Percentiles rank a stretch among this genome's conserved stretches.
Evolutionary conservation across 30 jellyfish, hydroid and myxozoan genomes (phyloP).

Genomic region (Rhopilema esculentum): DNA sequence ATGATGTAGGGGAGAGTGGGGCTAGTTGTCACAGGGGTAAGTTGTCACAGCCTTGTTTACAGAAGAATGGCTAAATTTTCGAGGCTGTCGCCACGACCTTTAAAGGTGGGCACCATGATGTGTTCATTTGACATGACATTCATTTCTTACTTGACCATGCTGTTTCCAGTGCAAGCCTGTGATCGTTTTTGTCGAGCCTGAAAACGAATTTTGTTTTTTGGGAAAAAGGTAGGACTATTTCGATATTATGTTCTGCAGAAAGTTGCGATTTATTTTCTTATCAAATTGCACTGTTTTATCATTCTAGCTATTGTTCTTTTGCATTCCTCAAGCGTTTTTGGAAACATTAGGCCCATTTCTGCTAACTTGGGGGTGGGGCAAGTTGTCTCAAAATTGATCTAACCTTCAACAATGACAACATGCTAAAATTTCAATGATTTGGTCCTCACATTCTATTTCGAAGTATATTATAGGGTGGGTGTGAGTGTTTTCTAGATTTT

Average conservation of each 20-base stretch:
- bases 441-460: not conserved
- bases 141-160: not conserved
- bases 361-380: conserved; percentile 24
- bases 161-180: not conserved
- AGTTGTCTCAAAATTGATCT: conserved; percentile 28
- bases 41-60: too few species aligned
- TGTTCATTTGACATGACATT: not conserved
- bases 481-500: too few species aligned
- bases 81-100: conserved; percentile 17
- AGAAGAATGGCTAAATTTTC: too few species aligned
- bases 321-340: conserved; percentile 10
- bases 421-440: conserved; percentile 1
- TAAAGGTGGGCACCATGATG: not conserved
- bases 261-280: not conserved
- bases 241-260: conserved; percentile 12
- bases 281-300: conserved; percentile 19
- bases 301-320: not conserved
- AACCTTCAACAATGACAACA: not conserved
- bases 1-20: too few species aligned
- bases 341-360: conserved; percentile 24
- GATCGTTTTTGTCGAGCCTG: conserved; percentile 22
- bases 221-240: conserved; percentile 15
- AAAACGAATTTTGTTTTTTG: conserved; percentile 7
- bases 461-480: too few species aligned
- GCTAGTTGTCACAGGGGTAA: too few species aligned